Conservation (phyloP, 1,140 invertebrate genomes). For the Bombus vancouverensis region DNA sequence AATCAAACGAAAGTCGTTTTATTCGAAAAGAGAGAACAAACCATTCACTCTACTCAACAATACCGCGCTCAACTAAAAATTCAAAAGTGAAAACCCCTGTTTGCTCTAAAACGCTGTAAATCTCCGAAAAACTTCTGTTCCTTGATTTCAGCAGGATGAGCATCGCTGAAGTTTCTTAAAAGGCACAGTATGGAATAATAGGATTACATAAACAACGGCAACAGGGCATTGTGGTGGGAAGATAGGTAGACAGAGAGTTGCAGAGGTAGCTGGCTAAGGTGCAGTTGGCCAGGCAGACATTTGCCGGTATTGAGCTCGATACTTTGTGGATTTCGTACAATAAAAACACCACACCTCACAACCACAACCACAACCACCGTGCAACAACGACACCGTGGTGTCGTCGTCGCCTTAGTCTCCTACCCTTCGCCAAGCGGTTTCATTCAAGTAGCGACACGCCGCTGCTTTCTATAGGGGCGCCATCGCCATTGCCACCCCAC, state of each 20-base stretch:
- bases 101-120: not conserved
- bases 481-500: slow-evolving; percentile 45
- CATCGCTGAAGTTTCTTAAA: slow-evolving; percentile 68
- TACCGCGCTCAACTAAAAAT: not conserved
- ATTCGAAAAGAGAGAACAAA: not conserved
- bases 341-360: slow-evolving; percentile 52
- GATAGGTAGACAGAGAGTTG: slow-evolving; percentile 59
- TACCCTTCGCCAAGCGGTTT: slow-evolving; percentile 58
- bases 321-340: slow-evolving; percentile 79
- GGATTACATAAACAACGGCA: slow-evolving; percentile 83
- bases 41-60: not conserved
- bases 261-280: slow-evolving; percentile 26
- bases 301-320: slow-evolving; percentile 71
- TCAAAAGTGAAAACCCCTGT: not conserved
- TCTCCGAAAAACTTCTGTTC: not conserved
- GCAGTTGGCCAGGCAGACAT: slow-evolving; percentile 72
- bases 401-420: slow-evolving; percentile 49
- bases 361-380: slow-evolving; percentile 7
- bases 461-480: slow-evolving; percentile 56
- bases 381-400: slow-evolving; percentile 21
- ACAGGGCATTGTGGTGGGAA: slow-evolving; percentile 79
- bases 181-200: slow-evolving; percentile 80
- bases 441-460: slow-evolving; percentile 56
- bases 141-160: slow-evolving; percentile 54
- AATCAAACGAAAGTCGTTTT: too few species aligned